phyloP scores from a whole-genome alignment of 2,797 vertebrate species.

The Strix occidentalis region DNA sequence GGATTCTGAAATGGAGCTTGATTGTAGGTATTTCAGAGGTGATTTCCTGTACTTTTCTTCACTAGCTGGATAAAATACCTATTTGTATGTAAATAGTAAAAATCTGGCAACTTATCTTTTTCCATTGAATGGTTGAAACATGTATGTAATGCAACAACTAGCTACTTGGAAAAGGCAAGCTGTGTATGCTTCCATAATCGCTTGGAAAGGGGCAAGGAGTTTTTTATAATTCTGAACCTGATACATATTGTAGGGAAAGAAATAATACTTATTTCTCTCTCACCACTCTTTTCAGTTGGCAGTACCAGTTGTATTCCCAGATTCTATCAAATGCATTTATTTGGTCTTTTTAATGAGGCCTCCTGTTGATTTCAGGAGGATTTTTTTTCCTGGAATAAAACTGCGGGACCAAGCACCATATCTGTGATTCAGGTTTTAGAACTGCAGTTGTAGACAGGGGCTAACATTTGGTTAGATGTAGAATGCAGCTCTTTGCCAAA shows the following conservation, averaged over 20 bases:
- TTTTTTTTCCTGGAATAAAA: neutral
- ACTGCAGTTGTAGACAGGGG: neutral
- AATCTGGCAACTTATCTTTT: neutral
- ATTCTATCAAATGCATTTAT: neutral
- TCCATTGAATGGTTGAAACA: neutral
- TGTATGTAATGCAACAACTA: neutral
- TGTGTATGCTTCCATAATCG: neutral
- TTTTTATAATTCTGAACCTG: neutral
- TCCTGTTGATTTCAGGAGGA: neutral
- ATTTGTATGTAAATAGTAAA: neutral
- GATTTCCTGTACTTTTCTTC: neutral
- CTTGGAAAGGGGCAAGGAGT: neutral
- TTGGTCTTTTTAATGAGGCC: neutral
- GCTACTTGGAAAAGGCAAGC: neutral
- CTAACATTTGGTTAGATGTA: neutral
- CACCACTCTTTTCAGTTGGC: neutral
- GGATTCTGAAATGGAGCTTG: neutral
- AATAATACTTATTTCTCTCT: neutral
- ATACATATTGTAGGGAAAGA: neutral
- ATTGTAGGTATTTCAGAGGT: slow-evolving; percentile 6
- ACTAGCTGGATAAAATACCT: neutral
- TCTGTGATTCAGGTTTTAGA: neutral
- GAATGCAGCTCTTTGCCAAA: neutral
- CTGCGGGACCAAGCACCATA: neutral
- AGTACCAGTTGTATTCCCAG: neutral